A percentile compares a stretch with the other conserved stretches of the same genome.
phyloP scores from a whole-genome alignment of 2,113 vertebrate species.

The Steatornis caripensis region DNA sequence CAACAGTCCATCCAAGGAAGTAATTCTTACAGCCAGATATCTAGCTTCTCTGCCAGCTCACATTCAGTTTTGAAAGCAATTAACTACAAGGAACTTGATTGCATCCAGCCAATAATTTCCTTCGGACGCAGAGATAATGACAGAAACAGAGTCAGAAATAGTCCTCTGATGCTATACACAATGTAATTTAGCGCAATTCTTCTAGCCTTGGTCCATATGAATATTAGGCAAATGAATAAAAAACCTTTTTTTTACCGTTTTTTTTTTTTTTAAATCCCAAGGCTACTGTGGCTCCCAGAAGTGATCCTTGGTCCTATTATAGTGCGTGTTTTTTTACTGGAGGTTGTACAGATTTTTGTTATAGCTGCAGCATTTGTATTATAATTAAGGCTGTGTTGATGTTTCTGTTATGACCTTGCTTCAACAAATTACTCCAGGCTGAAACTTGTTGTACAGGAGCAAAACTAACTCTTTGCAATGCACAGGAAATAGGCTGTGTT shows the following conservation, averaged over 20 bases:
- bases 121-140: neutral
- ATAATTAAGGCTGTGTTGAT: neutral
- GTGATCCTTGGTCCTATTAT: neutral
- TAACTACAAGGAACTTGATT: constrained; percentile 40
- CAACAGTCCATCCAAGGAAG: neutral
- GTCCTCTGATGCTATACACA: neutral
- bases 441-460: neutral
- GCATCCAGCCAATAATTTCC: constrained; percentile 25
- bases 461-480: neutral
- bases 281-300: neutral
- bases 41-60: constrained; percentile 18
- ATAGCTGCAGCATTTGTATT: neutral
- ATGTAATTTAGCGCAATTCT: neutral
- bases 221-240: neutral
- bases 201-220: neutral
- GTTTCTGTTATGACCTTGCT: neutral
- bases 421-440: neutral
- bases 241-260: neutral
- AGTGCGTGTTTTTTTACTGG: neutral
- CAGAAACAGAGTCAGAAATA: constrained; percentile 1
- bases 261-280: neutral
- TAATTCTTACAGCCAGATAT: neutral
- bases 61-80: constrained; percentile 31
- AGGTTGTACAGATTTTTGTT: neutral
- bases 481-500: neutral